Conservation (phyloP, 2,888 invertebrate genomes). For the Meteorus cinctellus region DNA sequence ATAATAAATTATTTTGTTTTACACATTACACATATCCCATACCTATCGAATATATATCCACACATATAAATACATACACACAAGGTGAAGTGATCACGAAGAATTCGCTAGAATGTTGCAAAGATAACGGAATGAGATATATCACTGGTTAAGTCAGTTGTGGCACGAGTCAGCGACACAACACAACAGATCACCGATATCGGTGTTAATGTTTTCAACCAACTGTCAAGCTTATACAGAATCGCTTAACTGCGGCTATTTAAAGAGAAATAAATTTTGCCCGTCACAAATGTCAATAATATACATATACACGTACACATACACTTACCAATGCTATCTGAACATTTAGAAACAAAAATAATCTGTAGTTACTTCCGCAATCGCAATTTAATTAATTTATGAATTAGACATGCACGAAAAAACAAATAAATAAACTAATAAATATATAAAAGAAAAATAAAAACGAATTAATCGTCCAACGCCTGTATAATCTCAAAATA, state of each 20-base stretch:
- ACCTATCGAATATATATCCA: neutral
- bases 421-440: neutral
- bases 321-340: neutral
- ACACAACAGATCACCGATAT: conserved; percentile 30
- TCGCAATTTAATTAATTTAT: conserved; percentile 12
- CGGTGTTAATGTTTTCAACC: conserved; percentile 33
- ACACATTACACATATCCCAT: neutral
- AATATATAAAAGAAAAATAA: neutral
- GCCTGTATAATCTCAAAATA: neutral
- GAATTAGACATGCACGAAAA: neutral
- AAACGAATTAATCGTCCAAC: conserved; percentile 3
- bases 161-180: conserved; percentile 27
- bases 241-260: conserved; percentile 18
- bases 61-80: neutral
- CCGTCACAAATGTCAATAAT: conserved; percentile 16
- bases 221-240: conserved; percentile 18
- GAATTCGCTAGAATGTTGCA: conserved; percentile 10
- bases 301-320: neutral
- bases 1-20: conserved; percentile 17
- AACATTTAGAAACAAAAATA: conserved; percentile 14
- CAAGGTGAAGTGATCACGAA: neutral
- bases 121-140: conserved; percentile 21
- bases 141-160: conserved; percentile 19
- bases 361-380: conserved; percentile 19
- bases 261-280: conserved; percentile 26